Evolutionary conservation across 2,888 invertebrate species (phyloP).

Genomic region (Leptopterna dolabrata): DNA sequence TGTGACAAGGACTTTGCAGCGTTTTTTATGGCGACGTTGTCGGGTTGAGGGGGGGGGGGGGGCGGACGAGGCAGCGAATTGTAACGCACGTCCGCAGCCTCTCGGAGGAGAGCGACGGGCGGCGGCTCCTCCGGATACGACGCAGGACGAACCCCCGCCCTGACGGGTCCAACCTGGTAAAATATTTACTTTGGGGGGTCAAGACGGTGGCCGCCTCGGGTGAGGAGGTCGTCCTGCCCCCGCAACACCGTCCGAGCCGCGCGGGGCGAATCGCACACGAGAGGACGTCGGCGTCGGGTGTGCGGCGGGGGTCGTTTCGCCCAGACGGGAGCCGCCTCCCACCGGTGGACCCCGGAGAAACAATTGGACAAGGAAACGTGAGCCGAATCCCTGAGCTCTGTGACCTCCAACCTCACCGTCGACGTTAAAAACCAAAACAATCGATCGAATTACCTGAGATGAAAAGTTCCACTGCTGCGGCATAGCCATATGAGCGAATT

Average conservation of each 20-base stretch:
- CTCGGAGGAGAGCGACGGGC: not conserved
- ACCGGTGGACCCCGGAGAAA: not conserved
- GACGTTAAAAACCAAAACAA: constrained; percentile 37
- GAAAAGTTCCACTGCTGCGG: too few species aligned
- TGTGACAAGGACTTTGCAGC: too few species aligned
- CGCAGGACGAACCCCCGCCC: not conserved
- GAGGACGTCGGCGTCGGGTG: not conserved
- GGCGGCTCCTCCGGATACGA: not conserved
- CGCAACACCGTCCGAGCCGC: too few species aligned
- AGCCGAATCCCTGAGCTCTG: constrained; percentile 8
- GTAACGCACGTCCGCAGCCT: constrained; percentile 28
- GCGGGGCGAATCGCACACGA: not conserved
- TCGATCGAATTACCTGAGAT: constrained; percentile 42
- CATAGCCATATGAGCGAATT: too few species aligned
- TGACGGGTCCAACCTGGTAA: not conserved
- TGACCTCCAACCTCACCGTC: constrained; percentile 31
- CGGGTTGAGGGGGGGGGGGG: too few species aligned
- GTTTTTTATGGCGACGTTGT: too few species aligned
- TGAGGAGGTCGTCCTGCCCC: not conserved
- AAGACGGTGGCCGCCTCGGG: not conserved
- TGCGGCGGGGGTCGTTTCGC: constrained; percentile 23
- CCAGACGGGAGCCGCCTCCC: not conserved
- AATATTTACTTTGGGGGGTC: constrained; percentile 24
- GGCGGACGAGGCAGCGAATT: too few species aligned
- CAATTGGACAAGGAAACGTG: constrained; percentile 38